Base-by-base conservation (phyloP, 2,113 vertebrate species). In the Lutjanus erythropterus region DNA sequence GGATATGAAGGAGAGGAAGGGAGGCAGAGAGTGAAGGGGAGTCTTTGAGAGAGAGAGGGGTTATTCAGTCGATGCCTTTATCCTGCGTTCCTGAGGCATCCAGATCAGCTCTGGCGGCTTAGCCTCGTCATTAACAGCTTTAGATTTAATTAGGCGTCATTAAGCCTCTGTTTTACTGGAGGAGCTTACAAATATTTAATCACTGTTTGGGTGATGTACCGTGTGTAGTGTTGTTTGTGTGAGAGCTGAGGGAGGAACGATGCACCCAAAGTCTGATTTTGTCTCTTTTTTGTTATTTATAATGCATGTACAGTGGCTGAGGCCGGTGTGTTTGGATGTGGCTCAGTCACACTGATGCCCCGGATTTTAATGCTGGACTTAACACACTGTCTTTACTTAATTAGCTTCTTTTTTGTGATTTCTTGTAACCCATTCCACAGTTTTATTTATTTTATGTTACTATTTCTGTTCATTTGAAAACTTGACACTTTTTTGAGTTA, bases 81-180 rank as follows among this genome's bases (percentile, higher is more conserved):
- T 87, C 78, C 73, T 15, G 33, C 47, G 27, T 91, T 91, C 77
- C 84, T 81, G 64, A 85, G 72, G 76, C 86, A 29, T 86, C 71
- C 72, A 74, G 68, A 80, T 86, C 84, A 72, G 88, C 87, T 87
- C 77, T 60, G 74, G 64, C 53, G 71, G 89, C 87, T 94, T 89
- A 86, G 90, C 82, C 80, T 71, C 68, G 52, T 94, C 92, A 92
- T 95, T 94, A 94, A 75, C 76, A 77, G 88, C 78, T 93, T 94
- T 89, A 89, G 76, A 89, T 93, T 91, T 89, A 94, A 95, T 95
- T 93, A 93, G 88, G 79, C 65, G 27, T 90, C 91, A 92, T 91
- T 93, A 94, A 85, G 83, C 83, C 35, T 83, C 33, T 80, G 86
- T 88, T 93, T 91, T 91, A 90, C 84, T 71, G 81, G 15, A 44